Evolutionary conservation across 2,113 vertebrate genomes (phyloP).

Genomic region (Clarias macrocephalus): DNA sequence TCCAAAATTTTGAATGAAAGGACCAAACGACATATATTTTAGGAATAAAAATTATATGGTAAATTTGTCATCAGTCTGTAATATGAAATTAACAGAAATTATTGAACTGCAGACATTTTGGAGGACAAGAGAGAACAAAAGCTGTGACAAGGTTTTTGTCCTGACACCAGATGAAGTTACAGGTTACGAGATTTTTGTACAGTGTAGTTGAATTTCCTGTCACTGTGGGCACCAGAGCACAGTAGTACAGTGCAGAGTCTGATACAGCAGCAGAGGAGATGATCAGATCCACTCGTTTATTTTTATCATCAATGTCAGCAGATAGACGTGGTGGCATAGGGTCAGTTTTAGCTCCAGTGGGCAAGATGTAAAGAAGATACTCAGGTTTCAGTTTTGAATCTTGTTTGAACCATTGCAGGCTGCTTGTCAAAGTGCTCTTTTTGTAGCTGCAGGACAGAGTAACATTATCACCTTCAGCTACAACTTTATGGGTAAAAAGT

Average conservation of each 20-base stretch:
- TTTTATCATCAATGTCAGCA: not conserved
- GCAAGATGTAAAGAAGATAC: constrained; percentile 19
- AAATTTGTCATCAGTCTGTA: too few species aligned
- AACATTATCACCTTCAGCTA: not conserved
- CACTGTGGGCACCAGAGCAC: not conserved
- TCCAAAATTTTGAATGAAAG: too few species aligned
- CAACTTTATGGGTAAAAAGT: not conserved
- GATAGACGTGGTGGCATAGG: not conserved
- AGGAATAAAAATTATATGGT: too few species aligned
- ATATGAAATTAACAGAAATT: too few species aligned
- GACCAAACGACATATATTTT: too few species aligned
- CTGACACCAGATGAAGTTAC: too few species aligned
- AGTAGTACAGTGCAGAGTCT: constrained; percentile 56
- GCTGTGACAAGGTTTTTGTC: too few species aligned
- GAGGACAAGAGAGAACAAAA: too few species aligned
- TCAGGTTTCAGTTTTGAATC: constrained; percentile 7
- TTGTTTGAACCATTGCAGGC: not conserved
- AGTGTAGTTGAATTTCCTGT: constrained; percentile 3
- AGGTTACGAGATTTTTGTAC: too few species aligned
- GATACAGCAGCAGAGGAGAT: constrained; percentile 7
- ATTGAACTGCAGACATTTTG: too few species aligned
- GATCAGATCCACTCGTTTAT: constrained; percentile 34
- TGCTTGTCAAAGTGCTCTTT: not conserved
- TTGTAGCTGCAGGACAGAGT: constrained; percentile 35
- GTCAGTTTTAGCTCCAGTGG: not conserved